Evolutionary conservation across 2,888 invertebrate genomes (phyloP), one percentile per base, ranked within the genome.

Genomic region (Copidosoma aretas): DNA sequence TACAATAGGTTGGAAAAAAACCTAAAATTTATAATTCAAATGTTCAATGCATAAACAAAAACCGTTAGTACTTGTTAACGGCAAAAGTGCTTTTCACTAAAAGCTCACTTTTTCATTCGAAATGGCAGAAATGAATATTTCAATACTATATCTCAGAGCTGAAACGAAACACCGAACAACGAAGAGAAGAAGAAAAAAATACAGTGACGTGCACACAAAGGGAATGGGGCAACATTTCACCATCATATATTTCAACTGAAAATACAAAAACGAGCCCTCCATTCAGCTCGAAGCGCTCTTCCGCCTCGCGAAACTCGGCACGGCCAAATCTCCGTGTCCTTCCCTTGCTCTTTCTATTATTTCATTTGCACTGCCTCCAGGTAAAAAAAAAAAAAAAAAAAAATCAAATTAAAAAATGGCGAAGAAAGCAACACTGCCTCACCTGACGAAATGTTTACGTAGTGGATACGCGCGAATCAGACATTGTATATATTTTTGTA

Each of bases 171-270:
- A 12, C 58, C 52, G 59, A 59, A 60, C 41, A 59, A 53, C 53
- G 10, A 32, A 59, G 43, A 60, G 43, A 54, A 22, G 53, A 60
- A 60, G 25, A n/a, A 54, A 43, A 25, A 12, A 61, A 60, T 4
- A 49, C 43, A 49, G 22, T 10, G 25, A 14, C 49, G 1, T 12
- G 0, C 60, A 17, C 58, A 59, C 41, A 64, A 64, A 65, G 65
- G 24, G 53, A 59, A 65, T 25, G 53, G 51, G 22, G 25, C n/a
- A 46, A 65, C 52, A 53, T 53, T 65, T 65, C 12, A 12, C 52
- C 60, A n/a, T 65, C 59, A 67, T 67, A 61, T 61, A 67, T 61
- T 67, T 61, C 3, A 21, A 39, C 39, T n/a, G 39, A 41, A 43
- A 41, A 24, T 21, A 51, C 22, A 64, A 64, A 57, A 58, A 57